Evolutionary conservation across 2,113 vertebrate species (phyloP), one percentile per base, ranked within the genome.

Genomic region (Azemiops feae): DNA sequence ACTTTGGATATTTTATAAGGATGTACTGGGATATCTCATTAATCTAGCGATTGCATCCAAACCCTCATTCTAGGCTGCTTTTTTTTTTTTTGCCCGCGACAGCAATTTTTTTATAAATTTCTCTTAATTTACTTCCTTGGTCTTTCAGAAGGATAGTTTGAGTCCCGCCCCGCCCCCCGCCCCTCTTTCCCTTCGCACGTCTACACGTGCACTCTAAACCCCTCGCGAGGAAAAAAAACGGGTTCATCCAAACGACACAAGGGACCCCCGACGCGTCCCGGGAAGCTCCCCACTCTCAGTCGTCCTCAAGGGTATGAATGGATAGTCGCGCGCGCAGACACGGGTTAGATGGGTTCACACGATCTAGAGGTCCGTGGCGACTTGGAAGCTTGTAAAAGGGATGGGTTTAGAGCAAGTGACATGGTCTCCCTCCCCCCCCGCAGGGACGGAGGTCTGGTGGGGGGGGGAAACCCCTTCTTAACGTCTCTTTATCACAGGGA

Each of bases 371-470:
- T 7, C n/a, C n/a, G n/a, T 74, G 1, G 16, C 12, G n/a, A 14
- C 1, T 14, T 74, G n/a, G n/a, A 34, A 74, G n/a, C 64, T 34
- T 3, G 64, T n/a, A 34, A 74, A 34, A 12, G n/a, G 64, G 64
- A 7, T 34, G n/a, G 34, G 53, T 16, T 50, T 50, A 50, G 47
- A 50, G 8, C 47, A 50, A 50, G 47, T 50, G 47, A 50, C 47
- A 50, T 50, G 47, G 47, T 50, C 47, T 50, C 47, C 6, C 16
- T 74, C n/a, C 5, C n/a, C n/a, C 30, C 30, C 64, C 64, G 30
- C 5, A 6, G 69, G 2, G 14, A n/a, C 1, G 5, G 60, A 30
- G 5, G 12, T 1, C 30, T n/a, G 27, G 8, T 9, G 64, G 0
- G 10, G 9, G 9, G 18, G 23, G 55, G 0, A 4, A 64, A 14